Percentiles rank a stretch among this genome's conserved stretches.
phyloP scores from a whole-genome alignment of 2,797 vertebrate genomes.

The Ambastaia sidthimunki region DNA sequence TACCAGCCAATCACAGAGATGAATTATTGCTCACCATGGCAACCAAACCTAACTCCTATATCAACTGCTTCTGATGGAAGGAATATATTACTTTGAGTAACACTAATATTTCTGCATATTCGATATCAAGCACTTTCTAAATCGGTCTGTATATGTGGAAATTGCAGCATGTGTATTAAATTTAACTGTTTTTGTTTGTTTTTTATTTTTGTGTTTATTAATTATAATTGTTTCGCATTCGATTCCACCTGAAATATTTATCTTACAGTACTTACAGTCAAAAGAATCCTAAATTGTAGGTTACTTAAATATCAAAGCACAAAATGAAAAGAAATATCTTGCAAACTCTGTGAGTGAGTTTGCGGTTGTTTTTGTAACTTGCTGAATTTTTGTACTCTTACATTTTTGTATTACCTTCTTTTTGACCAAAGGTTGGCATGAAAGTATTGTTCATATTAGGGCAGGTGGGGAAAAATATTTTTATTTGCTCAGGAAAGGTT shows the following conservation, averaged over 20 bases:
- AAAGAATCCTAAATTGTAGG: slow-evolving; percentile 31
- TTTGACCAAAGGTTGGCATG: slow-evolving; percentile 67
- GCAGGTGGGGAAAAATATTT: slow-evolving; percentile 63
- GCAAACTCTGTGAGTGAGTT: slow-evolving; percentile 55
- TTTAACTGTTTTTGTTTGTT: slow-evolving; percentile 63
- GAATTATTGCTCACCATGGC: slow-evolving; percentile 72
- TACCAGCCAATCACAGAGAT: slow-evolving; percentile 59
- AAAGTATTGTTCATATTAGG: slow-evolving; percentile 73
- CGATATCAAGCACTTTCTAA: slow-evolving; percentile 78
- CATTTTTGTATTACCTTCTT: slow-evolving; percentile 63
- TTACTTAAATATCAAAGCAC: slow-evolving; percentile 33
- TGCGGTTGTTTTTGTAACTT: slow-evolving; percentile 61
- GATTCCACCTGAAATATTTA: slow-evolving; percentile 70
- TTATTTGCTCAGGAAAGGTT: slow-evolving; percentile 80
- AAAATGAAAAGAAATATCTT: slow-evolving; percentile 30
- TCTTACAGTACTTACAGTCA: slow-evolving; percentile 58
- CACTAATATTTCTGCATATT: slow-evolving; percentile 70
- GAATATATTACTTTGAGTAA: slow-evolving; percentile 77
- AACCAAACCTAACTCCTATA: slow-evolving; percentile 66
- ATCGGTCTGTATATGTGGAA: slow-evolving; percentile 82
- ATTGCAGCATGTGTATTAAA: slow-evolving; percentile 76
- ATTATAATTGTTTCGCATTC: slow-evolving; percentile 62
- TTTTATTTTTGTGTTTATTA: slow-evolving; percentile 58
- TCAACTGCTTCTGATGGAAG: slow-evolving; percentile 74
- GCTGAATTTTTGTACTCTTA: slow-evolving; percentile 59